phyloP scores from a whole-genome alignment of 64 coral and sea anemone genomes.

The Pocillopora damicornis region DNA sequence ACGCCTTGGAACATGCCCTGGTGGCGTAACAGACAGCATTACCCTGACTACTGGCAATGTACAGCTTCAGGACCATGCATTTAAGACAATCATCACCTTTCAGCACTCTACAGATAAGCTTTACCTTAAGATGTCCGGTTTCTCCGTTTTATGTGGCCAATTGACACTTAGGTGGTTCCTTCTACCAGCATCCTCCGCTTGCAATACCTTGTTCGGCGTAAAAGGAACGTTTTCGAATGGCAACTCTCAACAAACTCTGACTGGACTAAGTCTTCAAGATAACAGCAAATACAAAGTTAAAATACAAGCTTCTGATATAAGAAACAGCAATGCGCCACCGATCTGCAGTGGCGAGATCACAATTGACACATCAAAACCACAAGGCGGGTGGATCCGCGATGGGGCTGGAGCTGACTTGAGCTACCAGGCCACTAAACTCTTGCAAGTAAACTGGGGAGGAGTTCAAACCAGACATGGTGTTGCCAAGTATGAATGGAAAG shows the following conservation, averaged over 20 bases:
- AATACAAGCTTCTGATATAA: constrained; percentile 40
- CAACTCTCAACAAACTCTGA: constrained; percentile 61
- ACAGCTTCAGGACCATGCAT: constrained; percentile 40
- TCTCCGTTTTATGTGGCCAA: constrained; percentile 67
- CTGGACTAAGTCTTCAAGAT: constrained; percentile 36
- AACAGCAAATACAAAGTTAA: constrained; percentile 54
- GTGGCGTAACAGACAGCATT: constrained; percentile 55
- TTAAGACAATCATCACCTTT: constrained; percentile 49
- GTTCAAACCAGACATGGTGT: constrained; percentile 61
- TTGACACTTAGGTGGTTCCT: constrained; percentile 77
- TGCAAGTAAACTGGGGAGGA: constrained; percentile 72
- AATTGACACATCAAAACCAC: constrained; percentile 52
- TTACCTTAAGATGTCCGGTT: constrained; percentile 66
- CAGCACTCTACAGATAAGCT: constrained; percentile 67
- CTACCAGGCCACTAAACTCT: constrained; percentile 42
- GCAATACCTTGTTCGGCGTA: neutral
- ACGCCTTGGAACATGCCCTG: constrained; percentile 73
- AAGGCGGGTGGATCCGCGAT: constrained; percentile 73
- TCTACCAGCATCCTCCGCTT: constrained; percentile 15
- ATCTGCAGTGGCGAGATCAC: constrained; percentile 48
- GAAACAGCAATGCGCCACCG: constrained; percentile 1
- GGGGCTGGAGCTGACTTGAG: constrained; percentile 17
- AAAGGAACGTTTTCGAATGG: constrained; percentile 64
- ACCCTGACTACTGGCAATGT: constrained; percentile 54
- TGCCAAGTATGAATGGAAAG: constrained; percentile 65